Conservation (phyloP, 2,888 invertebrate species). For the Tipula unca region DNA sequence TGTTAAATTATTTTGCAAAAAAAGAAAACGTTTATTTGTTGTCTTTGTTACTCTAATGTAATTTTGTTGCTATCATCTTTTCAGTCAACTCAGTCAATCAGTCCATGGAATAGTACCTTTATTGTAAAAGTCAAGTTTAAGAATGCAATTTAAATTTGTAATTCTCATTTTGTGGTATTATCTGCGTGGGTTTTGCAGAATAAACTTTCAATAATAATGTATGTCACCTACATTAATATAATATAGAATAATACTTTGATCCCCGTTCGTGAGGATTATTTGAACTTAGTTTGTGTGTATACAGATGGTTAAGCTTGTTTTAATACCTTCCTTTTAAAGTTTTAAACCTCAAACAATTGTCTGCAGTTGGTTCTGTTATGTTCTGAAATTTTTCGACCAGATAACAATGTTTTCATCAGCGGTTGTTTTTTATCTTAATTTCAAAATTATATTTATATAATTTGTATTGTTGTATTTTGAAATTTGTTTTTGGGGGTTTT, state of each 20-base stretch:
- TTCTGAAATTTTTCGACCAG: not conserved
- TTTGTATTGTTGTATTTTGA: not conserved
- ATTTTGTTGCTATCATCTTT: too few species aligned
- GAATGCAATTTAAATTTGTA: not conserved
- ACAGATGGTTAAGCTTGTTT: too few species aligned
- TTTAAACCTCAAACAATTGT: not conserved
- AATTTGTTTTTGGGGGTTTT: not conserved
- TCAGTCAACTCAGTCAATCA: too few species aligned
- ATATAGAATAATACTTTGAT: not conserved
- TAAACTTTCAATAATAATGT: too few species aligned
- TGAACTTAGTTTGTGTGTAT: not conserved
- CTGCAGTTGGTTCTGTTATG: not conserved
- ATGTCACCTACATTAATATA: too few species aligned
- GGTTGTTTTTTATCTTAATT: not conserved
- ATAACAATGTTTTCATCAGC: not conserved
- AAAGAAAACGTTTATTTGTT: too few species aligned
- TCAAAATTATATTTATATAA: not conserved
- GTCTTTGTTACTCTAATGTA: too few species aligned
- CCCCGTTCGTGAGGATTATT: not conserved
- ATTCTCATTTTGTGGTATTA: not conserved
- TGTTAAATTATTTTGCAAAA: too few species aligned
- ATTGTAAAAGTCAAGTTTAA: not conserved
- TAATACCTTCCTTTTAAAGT: not conserved
- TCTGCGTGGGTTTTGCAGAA: too few species aligned
- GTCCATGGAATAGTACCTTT: too few species aligned